Evolutionary conservation across 2,888 invertebrate genomes (phyloP).

Genomic region (Serripes groenlandicus): DNA sequence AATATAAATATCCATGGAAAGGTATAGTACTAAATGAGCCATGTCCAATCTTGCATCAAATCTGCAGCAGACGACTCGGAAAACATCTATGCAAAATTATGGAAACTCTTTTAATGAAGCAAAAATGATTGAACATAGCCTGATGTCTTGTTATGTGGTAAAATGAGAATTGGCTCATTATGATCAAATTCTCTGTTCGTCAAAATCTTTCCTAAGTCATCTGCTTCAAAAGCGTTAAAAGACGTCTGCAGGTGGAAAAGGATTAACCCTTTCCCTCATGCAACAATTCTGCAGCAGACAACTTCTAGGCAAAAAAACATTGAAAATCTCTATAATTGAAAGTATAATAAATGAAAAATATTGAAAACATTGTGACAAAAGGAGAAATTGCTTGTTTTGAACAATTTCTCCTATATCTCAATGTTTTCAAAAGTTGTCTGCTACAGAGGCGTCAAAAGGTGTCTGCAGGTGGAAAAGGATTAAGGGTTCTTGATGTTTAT

Average conservation of each 20-base stretch:
- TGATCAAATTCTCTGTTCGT: background rate
- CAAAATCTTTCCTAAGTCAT: background rate
- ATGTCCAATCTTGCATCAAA: too few relatives aligned
- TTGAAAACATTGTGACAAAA: conserved; percentile 5
- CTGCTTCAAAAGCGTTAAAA: background rate
- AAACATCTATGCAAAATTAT: too few relatives aligned
- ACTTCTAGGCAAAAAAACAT: too few relatives aligned
- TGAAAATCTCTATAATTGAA: too few relatives aligned
- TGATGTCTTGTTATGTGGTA: too few relatives aligned
- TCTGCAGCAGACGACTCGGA: too few relatives aligned
- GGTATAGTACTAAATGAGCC: conserved; percentile 87
- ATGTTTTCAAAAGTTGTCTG: background rate
- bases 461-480: too few relatives aligned
- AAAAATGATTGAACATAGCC: too few relatives aligned
- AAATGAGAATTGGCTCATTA: background rate
- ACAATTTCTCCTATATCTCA: background rate
- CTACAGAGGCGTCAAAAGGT: too few relatives aligned
- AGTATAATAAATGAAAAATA: too few relatives aligned
- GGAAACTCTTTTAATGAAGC: too few relatives aligned
- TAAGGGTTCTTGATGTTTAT: too few relatives aligned
- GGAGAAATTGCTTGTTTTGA: background rate
- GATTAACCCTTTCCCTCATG: background rate
- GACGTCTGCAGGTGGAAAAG: background rate
- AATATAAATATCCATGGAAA: conserved; percentile 97
- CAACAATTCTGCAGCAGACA: background rate